Conservation (phyloP, 2,113 vertebrate genomes). For the Mugil cephalus region DNA sequence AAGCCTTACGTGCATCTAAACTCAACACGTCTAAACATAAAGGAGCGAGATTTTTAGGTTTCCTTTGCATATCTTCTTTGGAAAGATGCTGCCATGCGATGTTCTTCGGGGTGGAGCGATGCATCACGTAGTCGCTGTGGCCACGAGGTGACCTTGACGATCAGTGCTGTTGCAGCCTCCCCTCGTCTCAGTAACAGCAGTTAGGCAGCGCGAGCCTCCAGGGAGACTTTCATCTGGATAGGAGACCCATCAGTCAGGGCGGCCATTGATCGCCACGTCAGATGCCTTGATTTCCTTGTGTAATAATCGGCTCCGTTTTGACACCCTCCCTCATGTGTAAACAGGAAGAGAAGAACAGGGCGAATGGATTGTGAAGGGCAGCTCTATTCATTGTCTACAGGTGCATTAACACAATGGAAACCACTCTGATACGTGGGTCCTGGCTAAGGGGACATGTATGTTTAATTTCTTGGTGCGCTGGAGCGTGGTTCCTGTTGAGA, state of each 20-base stretch:
- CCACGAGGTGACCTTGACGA: constrained; percentile 71
- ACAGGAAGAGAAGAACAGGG: constrained; percentile 55
- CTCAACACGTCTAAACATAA: constrained; percentile 4
- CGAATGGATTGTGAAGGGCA: constrained; percentile 74
- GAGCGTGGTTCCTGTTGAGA: constrained; percentile 7
- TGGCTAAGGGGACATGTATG: constrained; percentile 21
- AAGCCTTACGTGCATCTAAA: background rate
- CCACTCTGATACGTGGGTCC: constrained; percentile 11
- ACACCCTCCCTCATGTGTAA: constrained; percentile 69
- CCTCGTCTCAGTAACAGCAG: constrained; percentile 44
- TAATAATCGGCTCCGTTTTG: constrained; percentile 80
- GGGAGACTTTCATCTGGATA: constrained; percentile 77
- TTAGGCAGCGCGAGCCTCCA: constrained; percentile 62
- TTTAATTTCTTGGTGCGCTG: constrained; percentile 35
- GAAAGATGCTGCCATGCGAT: constrained; percentile 34
- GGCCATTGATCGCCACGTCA: constrained; percentile 78
- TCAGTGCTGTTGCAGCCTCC: constrained; percentile 35
- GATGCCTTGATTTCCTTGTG: constrained; percentile 79
- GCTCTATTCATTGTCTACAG: constrained; percentile 32
- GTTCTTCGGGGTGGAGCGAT: constrained; percentile 39
- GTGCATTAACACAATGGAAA: constrained; percentile 24
- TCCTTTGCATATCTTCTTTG: constrained; percentile 9
- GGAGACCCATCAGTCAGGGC: constrained; percentile 79
- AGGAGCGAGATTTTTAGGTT: background rate
- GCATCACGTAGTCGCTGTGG: constrained; percentile 36